Percentiles rank a stretch among this genome's conserved stretches.
phyloP scores from a whole-genome alignment of 2,888 invertebrate genomes.

The Morpho deidamia region DNA sequence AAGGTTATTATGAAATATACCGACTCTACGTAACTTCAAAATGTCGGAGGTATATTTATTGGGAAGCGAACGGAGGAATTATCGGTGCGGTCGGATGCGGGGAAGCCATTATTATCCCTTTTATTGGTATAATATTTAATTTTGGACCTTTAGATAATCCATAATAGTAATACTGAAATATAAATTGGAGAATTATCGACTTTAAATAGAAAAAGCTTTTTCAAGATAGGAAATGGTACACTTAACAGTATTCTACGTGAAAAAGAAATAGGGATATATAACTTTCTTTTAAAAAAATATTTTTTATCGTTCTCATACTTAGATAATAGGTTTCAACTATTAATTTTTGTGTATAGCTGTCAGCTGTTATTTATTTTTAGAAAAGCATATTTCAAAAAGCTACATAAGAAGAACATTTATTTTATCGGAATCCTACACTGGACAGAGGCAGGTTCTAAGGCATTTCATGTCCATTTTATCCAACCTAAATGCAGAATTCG shows the following conservation, averaged over 20 bases:
- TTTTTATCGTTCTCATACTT: too few relatives aligned
- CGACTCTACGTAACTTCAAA: conserved; percentile 61
- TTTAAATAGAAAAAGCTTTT: conserved; percentile 23
- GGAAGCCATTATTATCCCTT: conserved; percentile 74
- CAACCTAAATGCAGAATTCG: too few relatives aligned
- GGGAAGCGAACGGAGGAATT: conserved; percentile 59
- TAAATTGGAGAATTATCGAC: conserved; percentile 68
- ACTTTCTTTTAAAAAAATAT: too few relatives aligned
- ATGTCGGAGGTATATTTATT: conserved; percentile 76
- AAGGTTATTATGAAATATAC: conserved; percentile 74
- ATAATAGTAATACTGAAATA: conserved; percentile 52
- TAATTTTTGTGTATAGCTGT: too few relatives aligned
- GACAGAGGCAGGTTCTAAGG: too few relatives aligned
- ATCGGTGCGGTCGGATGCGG: conserved; percentile 66
- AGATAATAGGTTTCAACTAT: too few relatives aligned
- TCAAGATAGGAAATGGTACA: background rate
- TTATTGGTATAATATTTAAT: conserved; percentile 79
- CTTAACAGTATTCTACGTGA: background rate
- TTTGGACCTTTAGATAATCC: conserved; percentile 62
- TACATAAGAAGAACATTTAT: too few relatives aligned
- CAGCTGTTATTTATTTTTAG: too few relatives aligned
- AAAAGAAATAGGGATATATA: conserved; percentile 13
- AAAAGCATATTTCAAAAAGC: too few relatives aligned
- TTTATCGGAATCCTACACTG: too few relatives aligned
- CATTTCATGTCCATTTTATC: too few relatives aligned